Evolutionary conservation across 2,888 invertebrate genomes (phyloP).

Genomic region (Leucoma salicis): DNA sequence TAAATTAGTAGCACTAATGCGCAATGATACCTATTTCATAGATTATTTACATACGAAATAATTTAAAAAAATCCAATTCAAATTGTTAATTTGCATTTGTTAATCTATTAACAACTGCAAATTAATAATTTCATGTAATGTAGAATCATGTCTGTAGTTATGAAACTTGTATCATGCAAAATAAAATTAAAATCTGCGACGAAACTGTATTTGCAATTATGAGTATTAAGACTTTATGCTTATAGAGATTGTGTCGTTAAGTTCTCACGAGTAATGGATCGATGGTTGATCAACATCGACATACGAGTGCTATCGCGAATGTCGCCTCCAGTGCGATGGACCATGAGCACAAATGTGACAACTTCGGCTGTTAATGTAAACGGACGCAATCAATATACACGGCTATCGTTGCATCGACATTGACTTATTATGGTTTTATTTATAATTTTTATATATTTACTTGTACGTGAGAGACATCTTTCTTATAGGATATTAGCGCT

Average conservation of each 20-base stretch:
- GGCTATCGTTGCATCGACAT: conserved; percentile 45
- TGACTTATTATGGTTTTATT: conserved; percentile 18
- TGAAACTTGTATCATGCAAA: too few species aligned
- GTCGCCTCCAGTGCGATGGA: conserved; percentile 52
- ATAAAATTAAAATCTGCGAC: too few species aligned
- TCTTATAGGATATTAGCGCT: conserved; percentile 9
- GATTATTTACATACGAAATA: too few species aligned
- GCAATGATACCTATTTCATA: too few species aligned
- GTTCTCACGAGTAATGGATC: conserved; percentile 48
- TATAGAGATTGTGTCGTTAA: conserved; percentile 35
- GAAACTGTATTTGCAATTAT: background rate
- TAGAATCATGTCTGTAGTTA: too few species aligned
- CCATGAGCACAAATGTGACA: conserved; percentile 60
- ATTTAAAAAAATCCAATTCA: too few species aligned
- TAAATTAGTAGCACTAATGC: too few species aligned
- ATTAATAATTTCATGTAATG: too few species aligned
- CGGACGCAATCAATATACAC: conserved; percentile 70
- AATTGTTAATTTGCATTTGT: too few species aligned
- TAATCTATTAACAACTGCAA: too few species aligned
- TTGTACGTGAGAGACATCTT: background rate
- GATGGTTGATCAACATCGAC: conserved; percentile 41
- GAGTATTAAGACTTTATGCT: conserved; percentile 5
- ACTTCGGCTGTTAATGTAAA: conserved; percentile 67
- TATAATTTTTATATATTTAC: conserved; percentile 15
- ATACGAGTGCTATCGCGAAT: conserved; percentile 48